Evolutionary conservation across 2,113 vertebrate species (phyloP), one percentile per base, ranked within the genome.

Genomic region (Oreotrochilus melanogaster): DNA sequence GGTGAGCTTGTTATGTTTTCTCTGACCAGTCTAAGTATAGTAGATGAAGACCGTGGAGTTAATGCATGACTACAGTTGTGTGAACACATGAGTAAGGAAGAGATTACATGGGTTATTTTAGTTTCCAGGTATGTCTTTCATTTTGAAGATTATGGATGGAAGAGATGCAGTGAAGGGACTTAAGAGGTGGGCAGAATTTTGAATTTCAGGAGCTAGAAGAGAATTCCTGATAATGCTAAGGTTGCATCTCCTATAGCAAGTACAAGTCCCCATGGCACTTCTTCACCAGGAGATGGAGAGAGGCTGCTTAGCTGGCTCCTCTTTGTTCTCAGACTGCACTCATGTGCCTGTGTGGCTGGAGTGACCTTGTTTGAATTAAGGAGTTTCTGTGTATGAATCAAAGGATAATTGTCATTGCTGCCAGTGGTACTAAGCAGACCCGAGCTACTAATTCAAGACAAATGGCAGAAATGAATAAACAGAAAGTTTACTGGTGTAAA

Each of bases 381-480:
- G 80, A 86, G 75, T 91, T 25, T 23, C 91, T 1, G 15, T 65
- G 56, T 61, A 86, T 81, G 93, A 96, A 89, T 96, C 88, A 91
- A 89, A 92, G 70, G 57, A 48, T 88, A 96, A 88, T 96, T 95
- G 89, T 78, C 80, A 72, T 50, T 96, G 71, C 86, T 96, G 94
- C 71, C 58, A 83, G 60, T 91, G 92, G 66, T 78, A 96, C 83
- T 92, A 83, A 95, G 67, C 95, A 97, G 92, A 95, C 86, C 72
- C 91, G 65, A 92, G 60, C 93, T 74, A 88, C 84, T 94, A 95
- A 97, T 93, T 88, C 84, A 91, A 94, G 86, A 83, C 89, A 89
- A 96, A 91, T 93, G 85, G 60, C 51, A 89, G 78, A 97, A 97
- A 89, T 71, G 74, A 86, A 85, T 96, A 96, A 96, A 92, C 87